Conservation (phyloP, 1,140 invertebrate genomes). For the Drosophila bifasciata region DNA sequence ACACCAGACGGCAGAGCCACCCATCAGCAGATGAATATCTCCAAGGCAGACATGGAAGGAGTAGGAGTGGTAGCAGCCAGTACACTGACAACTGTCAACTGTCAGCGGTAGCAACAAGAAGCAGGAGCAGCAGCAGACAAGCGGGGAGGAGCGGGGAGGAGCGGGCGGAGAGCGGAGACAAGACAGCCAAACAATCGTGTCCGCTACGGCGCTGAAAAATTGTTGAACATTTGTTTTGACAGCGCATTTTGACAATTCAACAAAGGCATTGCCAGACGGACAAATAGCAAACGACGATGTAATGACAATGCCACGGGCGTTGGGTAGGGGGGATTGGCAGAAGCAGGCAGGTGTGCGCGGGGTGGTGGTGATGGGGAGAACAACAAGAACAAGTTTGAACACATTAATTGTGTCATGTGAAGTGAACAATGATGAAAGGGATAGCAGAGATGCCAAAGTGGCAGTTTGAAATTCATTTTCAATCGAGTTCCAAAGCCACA, state of each 20-base stretch:
- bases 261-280: constrained; percentile 45
- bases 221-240: constrained; percentile 80
- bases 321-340: not conserved
- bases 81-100: constrained; percentile 75
- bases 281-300: constrained; percentile 64
- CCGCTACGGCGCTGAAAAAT: constrained; percentile 73
- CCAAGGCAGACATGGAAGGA: not conserved
- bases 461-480: not conserved
- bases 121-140: not conserved
- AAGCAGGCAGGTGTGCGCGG: not conserved
- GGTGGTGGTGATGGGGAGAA: no score
- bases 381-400: constrained; percentile 1
- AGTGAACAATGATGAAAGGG: constrained; percentile 39
- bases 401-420: constrained; percentile 71
- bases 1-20: constrained; percentile 11
- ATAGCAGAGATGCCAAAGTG: constrained; percentile 20
- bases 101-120: constrained; percentile 55
- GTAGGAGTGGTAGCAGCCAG: constrained; percentile 2
- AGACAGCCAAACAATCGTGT: constrained; percentile 55
- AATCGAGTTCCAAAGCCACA: no score
- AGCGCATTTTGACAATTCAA: constrained; percentile 79
- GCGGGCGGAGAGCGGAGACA: no score
- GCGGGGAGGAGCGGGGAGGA: constrained; percentile 28
- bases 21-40: constrained; percentile 10
- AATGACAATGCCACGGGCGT: constrained; percentile 37